Conservation (phyloP, 2,113 vertebrate species). For the Taxidea taxus region DNA sequence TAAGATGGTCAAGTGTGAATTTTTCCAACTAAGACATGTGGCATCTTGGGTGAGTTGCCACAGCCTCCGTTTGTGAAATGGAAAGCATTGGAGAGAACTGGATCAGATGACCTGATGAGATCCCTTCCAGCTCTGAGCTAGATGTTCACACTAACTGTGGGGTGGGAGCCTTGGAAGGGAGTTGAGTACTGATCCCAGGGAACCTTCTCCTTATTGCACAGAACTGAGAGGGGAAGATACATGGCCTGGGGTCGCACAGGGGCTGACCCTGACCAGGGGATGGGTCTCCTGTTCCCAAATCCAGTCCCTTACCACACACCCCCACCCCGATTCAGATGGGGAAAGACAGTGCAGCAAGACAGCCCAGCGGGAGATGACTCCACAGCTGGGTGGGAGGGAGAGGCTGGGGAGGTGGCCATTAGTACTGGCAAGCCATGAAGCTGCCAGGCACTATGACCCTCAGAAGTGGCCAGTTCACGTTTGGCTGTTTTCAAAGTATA, state of each 20-base stretch:
- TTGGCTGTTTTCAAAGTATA: constrained; percentile 59
- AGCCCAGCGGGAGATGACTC: background rate
- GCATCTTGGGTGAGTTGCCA: background rate
- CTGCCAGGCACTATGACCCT: background rate
- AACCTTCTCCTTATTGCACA: background rate
- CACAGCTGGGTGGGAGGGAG: background rate
- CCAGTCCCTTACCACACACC: background rate
- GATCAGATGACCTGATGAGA: background rate
- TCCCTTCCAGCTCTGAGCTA: background rate
- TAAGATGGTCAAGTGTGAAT: background rate
- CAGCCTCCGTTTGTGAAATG: background rate
- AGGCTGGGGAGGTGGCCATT: background rate
- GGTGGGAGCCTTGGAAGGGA: background rate
- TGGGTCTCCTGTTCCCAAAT: background rate
- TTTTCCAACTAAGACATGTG: background rate
- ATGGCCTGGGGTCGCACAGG: background rate
- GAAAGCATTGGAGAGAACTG: background rate
- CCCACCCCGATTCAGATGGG: background rate
- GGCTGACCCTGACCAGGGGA: background rate
- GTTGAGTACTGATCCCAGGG: background rate
- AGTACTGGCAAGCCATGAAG: background rate
- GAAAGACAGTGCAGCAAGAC: background rate
- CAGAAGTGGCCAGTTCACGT: constrained; percentile 28
- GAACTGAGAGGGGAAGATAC: background rate
- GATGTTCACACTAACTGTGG: background rate